Base-by-base conservation (phyloP, 2,888 invertebrate species). In the Notocelia uddmanniana region DNA sequence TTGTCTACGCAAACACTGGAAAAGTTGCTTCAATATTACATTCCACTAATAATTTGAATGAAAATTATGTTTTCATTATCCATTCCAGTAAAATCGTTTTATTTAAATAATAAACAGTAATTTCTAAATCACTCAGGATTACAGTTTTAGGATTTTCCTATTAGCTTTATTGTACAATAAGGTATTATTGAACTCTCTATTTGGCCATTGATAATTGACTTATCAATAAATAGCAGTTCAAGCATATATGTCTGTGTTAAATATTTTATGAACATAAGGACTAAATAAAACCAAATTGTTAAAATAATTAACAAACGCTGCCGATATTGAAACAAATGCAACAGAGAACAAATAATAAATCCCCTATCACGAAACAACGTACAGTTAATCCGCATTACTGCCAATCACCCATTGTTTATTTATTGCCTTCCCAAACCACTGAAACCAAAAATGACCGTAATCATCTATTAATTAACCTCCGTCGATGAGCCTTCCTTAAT, bases 401-500 rank as follows among this genome's bases (percentile, higher is more conserved):
- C 68, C 72, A 62, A 72, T 72, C 72, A 67, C 55, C 57, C 60
- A 62, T 72, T 72, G 72, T 62, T 72, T 72, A 72, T 72, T 72
- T 72, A 72, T 72, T 72, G 37, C 72, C 62, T 55, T 50, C 60
- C 45, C 66, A 41, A 66, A 63, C 69, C 62, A 48, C 69, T 18
- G 26, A 59, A 71, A 72, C 72, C 72, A 72, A 72, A 72, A 72
- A 72, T 72, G 74, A 69, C 71, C 75, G 74, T 77, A 78, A 77
- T 76, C 78, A 78, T 76, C 78, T 79, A 80, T 78, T 76, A 77
- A 80, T 81, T 80, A 83, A 83, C 83, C 80, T 77, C 82, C 83
- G 83, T 85, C 87, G 84, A 88, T 87, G 87, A 87, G 84, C 81
- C 80, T 80, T 81, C 81, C 83, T 80, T 91, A 92, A 92, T 92